Evolutionary conservation across 2,113 vertebrate species (phyloP).

Genomic region (Telmatochromis sp.): DNA sequence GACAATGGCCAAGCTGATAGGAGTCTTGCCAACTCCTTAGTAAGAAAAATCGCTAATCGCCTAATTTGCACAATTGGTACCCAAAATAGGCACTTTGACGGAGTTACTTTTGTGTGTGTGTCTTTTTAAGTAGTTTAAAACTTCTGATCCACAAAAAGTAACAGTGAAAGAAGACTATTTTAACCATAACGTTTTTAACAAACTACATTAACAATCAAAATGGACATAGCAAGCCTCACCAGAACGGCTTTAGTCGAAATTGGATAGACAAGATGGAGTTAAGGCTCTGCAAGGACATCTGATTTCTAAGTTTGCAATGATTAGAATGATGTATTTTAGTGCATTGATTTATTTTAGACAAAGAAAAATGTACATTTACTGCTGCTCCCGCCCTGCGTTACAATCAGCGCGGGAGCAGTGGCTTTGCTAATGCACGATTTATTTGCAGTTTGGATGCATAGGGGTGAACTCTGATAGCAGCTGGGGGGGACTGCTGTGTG

Average conservation of each 20-base stretch:
- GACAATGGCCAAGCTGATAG: no score
- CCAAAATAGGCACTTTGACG: rapidly evolving
- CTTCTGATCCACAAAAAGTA: neutral
- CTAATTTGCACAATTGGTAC: neutral
- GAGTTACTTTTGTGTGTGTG: neutral
- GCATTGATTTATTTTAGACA: neutral
- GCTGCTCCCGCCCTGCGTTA: neutral
- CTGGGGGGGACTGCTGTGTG: neutral
- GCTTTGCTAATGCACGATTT: rapidly evolving
- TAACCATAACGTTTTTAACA: neutral
- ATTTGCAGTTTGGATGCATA: neutral
- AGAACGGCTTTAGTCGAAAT: neutral
- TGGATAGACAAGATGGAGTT: neutral
- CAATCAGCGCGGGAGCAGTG: neutral
- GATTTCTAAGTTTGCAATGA: neutral
- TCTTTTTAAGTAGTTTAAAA: neutral
- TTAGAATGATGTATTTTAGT: neutral
- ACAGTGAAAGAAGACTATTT: neutral
- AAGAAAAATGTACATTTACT: neutral
- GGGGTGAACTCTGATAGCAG: neutral
- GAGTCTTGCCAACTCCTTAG: no score
- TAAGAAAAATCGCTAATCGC: no score
- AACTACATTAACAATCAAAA: neutral
- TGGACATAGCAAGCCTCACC: neutral
- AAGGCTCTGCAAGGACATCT: neutral